Percentiles rank a stretch among this genome's conserved stretches.
phyloP scores from a whole-genome alignment of 1,140 invertebrate species.

The Cardiocondyla obscurior region DNA sequence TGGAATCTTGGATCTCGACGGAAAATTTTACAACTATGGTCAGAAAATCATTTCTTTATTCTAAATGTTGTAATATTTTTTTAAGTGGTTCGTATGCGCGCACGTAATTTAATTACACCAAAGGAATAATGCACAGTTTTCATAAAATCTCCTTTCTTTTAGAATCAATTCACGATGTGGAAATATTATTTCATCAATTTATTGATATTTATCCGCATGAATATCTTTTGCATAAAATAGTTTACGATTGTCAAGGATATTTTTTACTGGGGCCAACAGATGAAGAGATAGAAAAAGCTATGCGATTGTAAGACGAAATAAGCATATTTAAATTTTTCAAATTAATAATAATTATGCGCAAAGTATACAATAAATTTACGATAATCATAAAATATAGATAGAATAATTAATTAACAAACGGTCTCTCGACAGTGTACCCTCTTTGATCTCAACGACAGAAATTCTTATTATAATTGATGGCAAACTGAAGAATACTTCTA shows the following conservation, averaged over 20 bases:
- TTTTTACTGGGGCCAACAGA: constrained; percentile 64
- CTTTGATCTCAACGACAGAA: constrained; percentile 67
- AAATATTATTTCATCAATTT: constrained; percentile 68
- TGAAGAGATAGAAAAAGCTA: constrained; percentile 27
- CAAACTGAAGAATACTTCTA: constrained; percentile 58
- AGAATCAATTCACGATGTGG: constrained; percentile 46
- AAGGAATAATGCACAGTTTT: neutral
- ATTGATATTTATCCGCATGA: constrained; percentile 66
- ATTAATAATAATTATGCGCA: neutral
- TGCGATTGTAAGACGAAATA: constrained; percentile 63
- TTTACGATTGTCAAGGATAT: constrained; percentile 67
- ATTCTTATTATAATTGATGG: constrained; percentile 73
- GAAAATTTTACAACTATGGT: constrained; percentile 61
- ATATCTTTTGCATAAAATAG: constrained; percentile 61
- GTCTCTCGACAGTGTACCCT: constrained; percentile 67
- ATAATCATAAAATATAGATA: neutral
- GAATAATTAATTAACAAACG: too few relatives aligned
- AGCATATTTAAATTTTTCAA: neutral
- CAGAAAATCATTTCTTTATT: constrained; percentile 55
- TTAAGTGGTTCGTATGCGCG: constrained; percentile 39
- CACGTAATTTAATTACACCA: neutral
- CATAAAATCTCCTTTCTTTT: neutral
- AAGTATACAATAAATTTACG: neutral
- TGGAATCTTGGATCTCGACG: constrained; percentile 64
- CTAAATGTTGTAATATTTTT: constrained; percentile 70